phyloP scores from a whole-genome alignment of 2,113 vertebrate genomes.

The Rhinolophus sinicus region DNA sequence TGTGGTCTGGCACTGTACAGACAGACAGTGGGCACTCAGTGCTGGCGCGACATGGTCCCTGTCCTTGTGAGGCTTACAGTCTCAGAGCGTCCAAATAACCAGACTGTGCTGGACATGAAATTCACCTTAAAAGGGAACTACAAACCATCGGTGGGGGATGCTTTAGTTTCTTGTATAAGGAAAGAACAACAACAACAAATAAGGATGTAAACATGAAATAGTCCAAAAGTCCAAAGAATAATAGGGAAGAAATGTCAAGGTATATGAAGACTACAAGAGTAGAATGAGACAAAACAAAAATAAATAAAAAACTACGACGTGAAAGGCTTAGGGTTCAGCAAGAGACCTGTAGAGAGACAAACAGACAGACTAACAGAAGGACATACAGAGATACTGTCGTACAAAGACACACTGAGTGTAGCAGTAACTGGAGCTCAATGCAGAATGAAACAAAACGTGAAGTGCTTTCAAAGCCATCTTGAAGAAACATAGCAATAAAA shows the following conservation, averaged over 20 bases:
- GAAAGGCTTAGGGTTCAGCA: background rate
- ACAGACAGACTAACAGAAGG: background rate
- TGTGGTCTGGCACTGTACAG: too few relatives aligned
- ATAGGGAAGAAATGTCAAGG: background rate
- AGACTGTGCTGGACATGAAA: background rate
- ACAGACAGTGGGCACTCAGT: background rate
- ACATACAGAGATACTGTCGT: background rate
- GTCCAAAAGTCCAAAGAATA: background rate
- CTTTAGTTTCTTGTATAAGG: background rate
- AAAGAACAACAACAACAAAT: background rate
- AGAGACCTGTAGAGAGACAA: background rate
- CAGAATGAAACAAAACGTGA: background rate
- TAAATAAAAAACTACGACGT: background rate
- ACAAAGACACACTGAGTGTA: background rate
- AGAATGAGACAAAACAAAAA: background rate
- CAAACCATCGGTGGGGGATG: fast-evolving
- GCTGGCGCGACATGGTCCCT: fast-evolving
- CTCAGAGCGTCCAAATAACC: background rate
- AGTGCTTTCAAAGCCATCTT: background rate
- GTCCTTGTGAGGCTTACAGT: background rate
- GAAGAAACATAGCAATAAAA: background rate
- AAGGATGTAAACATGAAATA: background rate
- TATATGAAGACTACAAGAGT: background rate
- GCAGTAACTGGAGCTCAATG: background rate
- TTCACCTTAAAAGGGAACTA: background rate